Base-by-base conservation (phyloP, 2,113 vertebrate species). In the Melanotaenia duboulayi region DNA sequence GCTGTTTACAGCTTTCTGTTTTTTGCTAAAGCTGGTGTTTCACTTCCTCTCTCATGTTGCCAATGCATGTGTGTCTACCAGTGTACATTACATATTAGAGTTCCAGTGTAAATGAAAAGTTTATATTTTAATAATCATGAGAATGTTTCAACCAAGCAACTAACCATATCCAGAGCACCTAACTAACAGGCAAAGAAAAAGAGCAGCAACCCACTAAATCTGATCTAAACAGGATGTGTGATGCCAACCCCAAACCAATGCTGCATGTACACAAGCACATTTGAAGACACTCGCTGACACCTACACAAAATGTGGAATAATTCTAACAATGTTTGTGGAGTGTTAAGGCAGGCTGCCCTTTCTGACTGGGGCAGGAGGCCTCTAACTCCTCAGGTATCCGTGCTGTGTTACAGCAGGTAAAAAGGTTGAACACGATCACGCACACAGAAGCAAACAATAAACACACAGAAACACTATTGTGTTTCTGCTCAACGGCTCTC, bases 381-480 rank as follows among this genome's bases (percentile, higher is more conserved):
- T 65, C 60, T 4, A 1, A 52, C 22, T 12, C 73, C 73, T 92
- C 80, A 73, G 75, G 74, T 83, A 55, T 78, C 84, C 1, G 84
- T 52, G 77, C 86, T 83, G 65, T 57, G 48, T 90, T 88, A 76
- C 88, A 78, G 74, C 59, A 70, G 66, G 80, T 87, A 70, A 66
- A 85, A 74, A 69, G 40, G 56, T 1, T 20, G 16, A 60, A 66
- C 46, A 50, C 63, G 20, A 32, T 32, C 44, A 44, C 48, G 74
- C 48, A 46, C 39, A 7, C 12, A 32, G 8, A 39, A 20, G 54
- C 50, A 10, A 19, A 48, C 51, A 75, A 74, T 16, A n/a, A 54
- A 23, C 70, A 50, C 83, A 52, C 23, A 59, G 23, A 9, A 23
- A 58, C 50, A 16, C 60, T 74, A 76, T 85, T 84, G 80, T 77